Conservation (phyloP, 2,797 vertebrate genomes). For the Bufotes viridis region DNA sequence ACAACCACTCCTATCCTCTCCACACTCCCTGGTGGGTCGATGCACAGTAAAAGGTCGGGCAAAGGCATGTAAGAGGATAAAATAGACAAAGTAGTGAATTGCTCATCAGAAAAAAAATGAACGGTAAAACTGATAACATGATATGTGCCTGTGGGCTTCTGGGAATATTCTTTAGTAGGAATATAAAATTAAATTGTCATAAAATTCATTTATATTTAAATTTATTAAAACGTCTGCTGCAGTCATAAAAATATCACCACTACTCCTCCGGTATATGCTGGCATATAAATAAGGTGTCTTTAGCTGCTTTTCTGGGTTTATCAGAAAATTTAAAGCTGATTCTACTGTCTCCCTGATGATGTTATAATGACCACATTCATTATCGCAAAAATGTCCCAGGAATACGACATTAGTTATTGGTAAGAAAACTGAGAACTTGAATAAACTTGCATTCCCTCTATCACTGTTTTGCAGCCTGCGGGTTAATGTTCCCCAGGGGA, state of each 20-base stretch:
- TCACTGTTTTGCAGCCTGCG: too few species aligned
- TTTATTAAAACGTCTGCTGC: background rate
- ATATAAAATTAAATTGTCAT: slow-evolving; percentile 39
- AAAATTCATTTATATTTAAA: background rate
- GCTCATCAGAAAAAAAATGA: slow-evolving; percentile 1
- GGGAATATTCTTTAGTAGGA: background rate
- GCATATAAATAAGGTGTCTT: background rate
- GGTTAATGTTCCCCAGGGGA: too few species aligned
- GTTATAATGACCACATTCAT: background rate
- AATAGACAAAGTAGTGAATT: background rate
- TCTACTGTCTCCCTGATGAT: background rate
- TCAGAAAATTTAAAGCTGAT: too few species aligned
- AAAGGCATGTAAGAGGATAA: background rate
- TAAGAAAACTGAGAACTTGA: background rate
- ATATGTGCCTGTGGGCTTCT: background rate
- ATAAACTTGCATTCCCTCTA: background rate
- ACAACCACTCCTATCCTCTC: too few species aligned
- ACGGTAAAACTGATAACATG: background rate
- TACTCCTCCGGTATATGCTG: background rate
- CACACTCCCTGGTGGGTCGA: too few species aligned
- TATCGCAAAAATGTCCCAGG: background rate
- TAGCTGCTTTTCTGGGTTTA: background rate
- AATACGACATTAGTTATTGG: background rate
- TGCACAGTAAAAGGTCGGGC: background rate
- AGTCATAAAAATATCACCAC: background rate